Evolutionary conservation across 1,140 invertebrate species (phyloP).

Genomic region (Vanessa atalanta): DNA sequence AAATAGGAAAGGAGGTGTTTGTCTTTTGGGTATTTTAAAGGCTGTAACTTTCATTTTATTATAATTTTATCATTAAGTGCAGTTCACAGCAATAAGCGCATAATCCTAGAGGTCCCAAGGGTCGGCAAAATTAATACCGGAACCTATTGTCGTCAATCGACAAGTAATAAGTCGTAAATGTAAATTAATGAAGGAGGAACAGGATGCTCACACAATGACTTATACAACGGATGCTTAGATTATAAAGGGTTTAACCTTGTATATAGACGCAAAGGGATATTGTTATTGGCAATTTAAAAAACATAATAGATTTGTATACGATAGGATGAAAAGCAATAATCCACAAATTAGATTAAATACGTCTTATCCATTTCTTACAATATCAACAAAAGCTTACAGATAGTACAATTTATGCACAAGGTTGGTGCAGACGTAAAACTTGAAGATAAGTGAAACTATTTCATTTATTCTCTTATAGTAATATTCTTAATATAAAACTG

Average conservation of each 20-base stretch:
- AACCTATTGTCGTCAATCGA: conserved; percentile 51
- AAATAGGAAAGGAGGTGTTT: too few relatives aligned
- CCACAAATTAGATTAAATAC: too few relatives aligned
- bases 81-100: not conserved
- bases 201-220: conserved; percentile 64
- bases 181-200: conserved; percentile 64
- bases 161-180: conserved; percentile 64
- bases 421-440: too few relatives aligned
- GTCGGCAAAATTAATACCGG: conserved; percentile 34
- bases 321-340: too few relatives aligned
- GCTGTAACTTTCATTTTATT: too few relatives aligned
- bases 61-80: not conserved
- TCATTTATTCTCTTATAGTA: too few relatives aligned
- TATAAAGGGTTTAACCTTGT: conserved; percentile 68
- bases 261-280: conserved; percentile 41
- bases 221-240: conserved; percentile 60
- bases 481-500: too few relatives aligned
- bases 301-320: not conserved
- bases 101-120: not conserved
- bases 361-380: too few relatives aligned
- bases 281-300: conserved; percentile 14
- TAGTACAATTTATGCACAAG: too few relatives aligned
- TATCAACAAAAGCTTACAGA: too few relatives aligned
- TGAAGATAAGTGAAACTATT: too few relatives aligned
- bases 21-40: too few relatives aligned